Base-by-base conservation (phyloP, 2,888 invertebrate genomes). In the Malacosoma neustria region DNA sequence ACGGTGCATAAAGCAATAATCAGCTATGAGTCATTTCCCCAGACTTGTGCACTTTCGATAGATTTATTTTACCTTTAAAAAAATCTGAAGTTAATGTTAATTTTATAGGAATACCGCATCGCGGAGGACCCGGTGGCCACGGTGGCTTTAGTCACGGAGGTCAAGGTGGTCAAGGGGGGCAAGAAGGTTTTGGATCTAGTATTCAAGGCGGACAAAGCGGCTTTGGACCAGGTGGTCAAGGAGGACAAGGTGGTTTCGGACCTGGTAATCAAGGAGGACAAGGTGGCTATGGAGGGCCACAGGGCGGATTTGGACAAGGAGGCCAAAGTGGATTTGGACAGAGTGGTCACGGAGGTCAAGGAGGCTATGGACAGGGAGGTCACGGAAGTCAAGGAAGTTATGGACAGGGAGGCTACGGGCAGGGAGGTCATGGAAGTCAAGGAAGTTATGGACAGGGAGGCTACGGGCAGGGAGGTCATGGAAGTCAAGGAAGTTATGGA, bases 311-410 rank as follows among this genome's bases (percentile, higher is more conserved):
- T 3, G 14, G 9, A 3, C 31, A 30, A 11, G 15, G 11, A 4
- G 31, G 32, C 4, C 15, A 15, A 1, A 15, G 15, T 7, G 15
- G 15, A 15, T 15, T 15, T 15, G 15, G 15, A 15, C 15, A 15
- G 7, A 15, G 15, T 15, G 15, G 15, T 2, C 15, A 15, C 7
- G 15, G 15, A 15, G 7, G 15, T 15, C 15, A 15, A 15, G 15
- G n/a, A n/a, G 35, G 15, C 7, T 15, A 6, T 2, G 15, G 39
- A 9, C 36, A 39, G 3, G 35, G 37, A 6, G 33, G 41, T 9
- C 32, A 35, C 1, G 35, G 35, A 1, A 43, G 43, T 0, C 45
- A 36, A 13, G 33, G 40, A 1, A 37, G 40, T 13, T 33, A 33
- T 29, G 38, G 37, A n/a, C 34, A 30, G 22, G 32, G 36, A 2